Conservation (phyloP, 2,113 vertebrate species). For the Cinclus mexicanus region DNA sequence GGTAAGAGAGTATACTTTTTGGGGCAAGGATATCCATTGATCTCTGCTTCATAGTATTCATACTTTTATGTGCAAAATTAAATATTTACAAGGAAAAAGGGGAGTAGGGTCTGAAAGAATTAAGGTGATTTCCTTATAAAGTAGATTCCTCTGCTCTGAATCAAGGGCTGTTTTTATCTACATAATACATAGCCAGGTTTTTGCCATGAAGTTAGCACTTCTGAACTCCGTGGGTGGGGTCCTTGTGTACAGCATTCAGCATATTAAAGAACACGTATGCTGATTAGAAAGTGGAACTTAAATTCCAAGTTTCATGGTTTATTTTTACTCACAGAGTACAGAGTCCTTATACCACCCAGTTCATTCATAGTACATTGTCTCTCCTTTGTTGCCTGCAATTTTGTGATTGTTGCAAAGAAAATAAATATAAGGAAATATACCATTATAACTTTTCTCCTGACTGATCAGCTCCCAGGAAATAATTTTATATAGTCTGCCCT, state of each 20-base stretch:
- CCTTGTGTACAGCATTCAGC: neutral
- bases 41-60: neutral
- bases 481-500: neutral
- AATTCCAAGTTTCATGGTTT: neutral
- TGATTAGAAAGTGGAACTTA: neutral
- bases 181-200: neutral
- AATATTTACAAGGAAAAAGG: neutral
- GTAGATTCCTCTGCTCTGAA: neutral
- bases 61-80: neutral
- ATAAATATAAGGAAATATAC: slow-evolving; percentile 10
- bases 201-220: neutral
- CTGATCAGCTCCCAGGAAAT: neutral
- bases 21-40: neutral
- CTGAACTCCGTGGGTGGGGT: neutral
- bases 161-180: neutral
- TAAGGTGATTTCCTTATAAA: neutral
- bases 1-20: neutral
- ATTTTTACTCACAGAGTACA: slow-evolving; percentile 8
- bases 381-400: slow-evolving; percentile 18
- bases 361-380: slow-evolving; percentile 15
- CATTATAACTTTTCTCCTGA: neutral
- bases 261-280: neutral
- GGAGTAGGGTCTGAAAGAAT: neutral
- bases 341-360: slow-evolving; percentile 29
- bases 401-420: slow-evolving; percentile 38